These are phyloP conservation scores for Eudasyphora cyanicolor DNA, from an alignment of 2,888 invertebrate species.

Conservation along the genomic window DNA sequence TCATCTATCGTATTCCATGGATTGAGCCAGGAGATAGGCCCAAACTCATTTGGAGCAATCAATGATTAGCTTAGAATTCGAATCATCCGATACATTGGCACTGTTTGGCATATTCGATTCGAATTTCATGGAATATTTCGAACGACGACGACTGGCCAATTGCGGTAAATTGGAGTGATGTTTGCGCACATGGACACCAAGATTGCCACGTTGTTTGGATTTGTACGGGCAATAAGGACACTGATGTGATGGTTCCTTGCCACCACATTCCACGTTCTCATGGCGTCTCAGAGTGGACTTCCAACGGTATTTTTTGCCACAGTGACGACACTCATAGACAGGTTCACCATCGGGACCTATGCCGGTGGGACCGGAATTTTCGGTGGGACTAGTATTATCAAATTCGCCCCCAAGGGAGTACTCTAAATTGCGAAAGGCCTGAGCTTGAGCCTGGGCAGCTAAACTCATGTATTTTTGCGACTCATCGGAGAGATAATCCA, in stretches of 20 bases:
- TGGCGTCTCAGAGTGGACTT: conserved; percentile 91
- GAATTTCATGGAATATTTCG: conserved; percentile 74
- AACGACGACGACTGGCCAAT: conserved; percentile 76
- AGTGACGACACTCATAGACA: conserved; percentile 84
- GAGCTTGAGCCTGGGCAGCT: conserved; percentile 75
- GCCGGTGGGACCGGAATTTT: conserved; percentile 83
- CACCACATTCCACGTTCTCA: conserved; percentile 90
- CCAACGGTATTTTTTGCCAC: conserved; percentile 92
- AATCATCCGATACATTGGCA: conserved; percentile 73
- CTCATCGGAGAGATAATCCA: conserved; percentile 72
- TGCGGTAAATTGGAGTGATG: conserved; percentile 82
- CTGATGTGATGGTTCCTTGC: conserved; percentile 89
- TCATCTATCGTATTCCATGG: conserved; percentile 58
- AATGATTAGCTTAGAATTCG: conserved; percentile 74
- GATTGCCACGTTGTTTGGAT: conserved; percentile 89
- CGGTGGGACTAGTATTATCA: conserved; percentile 53
- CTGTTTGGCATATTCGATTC: conserved; percentile 68
- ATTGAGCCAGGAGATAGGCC: conserved; percentile 55
- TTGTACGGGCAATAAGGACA: conserved; percentile 89
- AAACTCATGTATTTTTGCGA: conserved; percentile 73
- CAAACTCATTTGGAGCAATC: conserved; percentile 73
- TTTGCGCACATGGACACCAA: conserved; percentile 89
- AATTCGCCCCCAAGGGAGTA: conserved; percentile 76
- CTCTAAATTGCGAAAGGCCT: conserved; percentile 73
- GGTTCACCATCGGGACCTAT: conserved; percentile 78